These are phyloP conservation scores for Amphiprion ocellaris DNA, from an alignment of 2,113 vertebrate genomes.

Conservation along the genomic window DNA sequence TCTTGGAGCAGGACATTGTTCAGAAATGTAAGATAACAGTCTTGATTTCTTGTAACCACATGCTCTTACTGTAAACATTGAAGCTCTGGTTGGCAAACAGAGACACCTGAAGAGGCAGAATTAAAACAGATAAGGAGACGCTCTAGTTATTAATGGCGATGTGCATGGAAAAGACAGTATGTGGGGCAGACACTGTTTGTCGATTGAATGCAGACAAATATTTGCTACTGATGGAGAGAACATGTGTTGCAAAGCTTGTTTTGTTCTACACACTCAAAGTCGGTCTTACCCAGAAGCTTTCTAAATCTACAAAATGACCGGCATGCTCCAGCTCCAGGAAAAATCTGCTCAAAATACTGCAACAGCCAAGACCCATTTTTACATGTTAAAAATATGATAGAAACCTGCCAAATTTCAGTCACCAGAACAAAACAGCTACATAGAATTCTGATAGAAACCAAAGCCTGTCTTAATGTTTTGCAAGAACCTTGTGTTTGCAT, in stretches of 20 bases:
- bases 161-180: background rate
- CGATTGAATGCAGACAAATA: background rate
- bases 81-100: conserved; percentile 26
- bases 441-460: conserved; percentile 44
- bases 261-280: conserved; percentile 29
- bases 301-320: conserved; percentile 50
- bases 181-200: conserved; percentile 7
- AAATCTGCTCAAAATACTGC: conserved; percentile 49
- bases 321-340: conserved; percentile 40
- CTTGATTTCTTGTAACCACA: conserved; percentile 1
- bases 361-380: conserved; percentile 55
- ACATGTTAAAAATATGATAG: conserved; percentile 53
- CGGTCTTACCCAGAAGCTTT: conserved; percentile 29
- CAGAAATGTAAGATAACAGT: background rate
- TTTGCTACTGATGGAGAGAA: conserved; percentile 16
- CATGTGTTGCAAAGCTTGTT: background rate
- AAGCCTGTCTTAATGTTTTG: conserved; percentile 29
- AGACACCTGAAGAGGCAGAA: background rate
- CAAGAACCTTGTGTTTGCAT: conserved; percentile 9
- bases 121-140: conserved; percentile 4
- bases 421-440: conserved; percentile 27
- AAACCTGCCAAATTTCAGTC: conserved; percentile 52
- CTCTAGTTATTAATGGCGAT: background rate
- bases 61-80: conserved; percentile 9
- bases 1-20: conserved; percentile 13